Conservation (phyloP, 1,140 invertebrate genomes). For the Macrostomum lignano region DNA sequence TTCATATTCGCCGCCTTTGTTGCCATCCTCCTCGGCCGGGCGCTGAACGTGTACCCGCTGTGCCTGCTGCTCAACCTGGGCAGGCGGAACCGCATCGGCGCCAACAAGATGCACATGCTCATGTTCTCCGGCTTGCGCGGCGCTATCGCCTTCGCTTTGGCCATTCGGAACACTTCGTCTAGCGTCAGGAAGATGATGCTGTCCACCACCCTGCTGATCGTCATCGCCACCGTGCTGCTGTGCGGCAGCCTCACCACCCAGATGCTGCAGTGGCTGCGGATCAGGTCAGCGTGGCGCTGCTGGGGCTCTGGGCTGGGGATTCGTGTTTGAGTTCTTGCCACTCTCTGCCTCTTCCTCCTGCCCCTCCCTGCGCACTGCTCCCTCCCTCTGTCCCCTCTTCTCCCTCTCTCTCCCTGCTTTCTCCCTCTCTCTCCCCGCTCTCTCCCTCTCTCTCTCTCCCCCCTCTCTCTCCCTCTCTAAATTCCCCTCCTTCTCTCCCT, state of each 20-base stretch:
- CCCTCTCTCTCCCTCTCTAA: too few relatives aligned
- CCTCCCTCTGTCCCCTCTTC: too few relatives aligned
- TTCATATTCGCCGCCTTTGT: slow-evolving; percentile 77
- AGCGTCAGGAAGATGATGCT: slow-evolving; percentile 71
- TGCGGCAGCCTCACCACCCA: slow-evolving; percentile 69
- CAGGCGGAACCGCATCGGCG: slow-evolving; percentile 54
- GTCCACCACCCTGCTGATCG: slow-evolving; percentile 74
- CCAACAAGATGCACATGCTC: slow-evolving; percentile 89
- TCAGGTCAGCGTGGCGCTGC: too few relatives aligned
- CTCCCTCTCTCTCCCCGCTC: too few relatives aligned
- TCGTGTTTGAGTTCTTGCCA: too few relatives aligned
- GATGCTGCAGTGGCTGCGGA: slow-evolving; percentile 53
- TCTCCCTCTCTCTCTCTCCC: too few relatives aligned
- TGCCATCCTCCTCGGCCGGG: slow-evolving; percentile 53
- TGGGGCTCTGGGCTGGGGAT: too few relatives aligned
- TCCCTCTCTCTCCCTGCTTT: too few relatives aligned
- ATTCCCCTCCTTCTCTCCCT: too few relatives aligned
- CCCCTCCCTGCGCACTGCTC: too few relatives aligned
- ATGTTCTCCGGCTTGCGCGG: slow-evolving; percentile 78
- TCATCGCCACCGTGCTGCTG: slow-evolving; percentile 72
- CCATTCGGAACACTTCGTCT: slow-evolving; percentile 64
- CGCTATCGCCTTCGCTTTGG: slow-evolving; percentile 84
- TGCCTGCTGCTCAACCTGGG: slow-evolving; percentile 74
- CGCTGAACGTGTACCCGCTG: slow-evolving; percentile 72
- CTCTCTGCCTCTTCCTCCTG: too few relatives aligned